Conservation (phyloP, 2,797 vertebrate genomes). For the Odontamblyopus rebecca region DNA sequence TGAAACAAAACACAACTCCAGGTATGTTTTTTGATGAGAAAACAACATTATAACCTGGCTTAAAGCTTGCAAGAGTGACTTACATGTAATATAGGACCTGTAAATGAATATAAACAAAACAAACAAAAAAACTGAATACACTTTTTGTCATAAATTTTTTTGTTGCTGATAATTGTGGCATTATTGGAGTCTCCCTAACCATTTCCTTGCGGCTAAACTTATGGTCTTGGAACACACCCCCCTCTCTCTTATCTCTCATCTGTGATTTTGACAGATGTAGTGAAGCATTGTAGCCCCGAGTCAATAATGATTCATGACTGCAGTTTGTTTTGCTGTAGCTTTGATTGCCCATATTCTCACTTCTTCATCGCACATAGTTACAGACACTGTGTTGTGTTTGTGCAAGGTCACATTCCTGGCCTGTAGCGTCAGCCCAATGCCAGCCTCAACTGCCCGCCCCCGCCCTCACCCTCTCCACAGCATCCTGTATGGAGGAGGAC, state of each 20-base stretch:
- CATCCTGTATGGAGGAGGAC: constrained; percentile 36
- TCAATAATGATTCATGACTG: constrained; percentile 44
- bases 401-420: constrained; percentile 70
- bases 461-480: constrained; percentile 20
- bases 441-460: constrained; percentile 40
- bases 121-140: not conserved
- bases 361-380: constrained; percentile 37
- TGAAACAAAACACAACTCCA: too few species aligned
- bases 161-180: not conserved
- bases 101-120: not conserved
- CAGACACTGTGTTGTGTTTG: constrained; percentile 50
- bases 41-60: too few species aligned
- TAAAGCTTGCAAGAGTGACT: too few species aligned
- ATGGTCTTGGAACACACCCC: constrained; percentile 23
- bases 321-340: constrained; percentile 41
- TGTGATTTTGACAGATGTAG: constrained; percentile 43
- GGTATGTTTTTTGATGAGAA: too few species aligned
- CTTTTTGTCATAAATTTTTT: not conserved
- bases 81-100: too few species aligned
- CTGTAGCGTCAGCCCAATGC: constrained; percentile 39
- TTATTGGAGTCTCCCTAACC: not conserved
- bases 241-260: constrained; percentile 22
- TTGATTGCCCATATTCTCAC: constrained; percentile 40
- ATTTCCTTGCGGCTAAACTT: constrained; percentile 18
- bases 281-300: constrained; percentile 33